These are phyloP conservation scores for Drosophila pseudoananassae DNA, from an alignment of 1,140 invertebrate genomes.

Conservation along the genomic window DNA sequence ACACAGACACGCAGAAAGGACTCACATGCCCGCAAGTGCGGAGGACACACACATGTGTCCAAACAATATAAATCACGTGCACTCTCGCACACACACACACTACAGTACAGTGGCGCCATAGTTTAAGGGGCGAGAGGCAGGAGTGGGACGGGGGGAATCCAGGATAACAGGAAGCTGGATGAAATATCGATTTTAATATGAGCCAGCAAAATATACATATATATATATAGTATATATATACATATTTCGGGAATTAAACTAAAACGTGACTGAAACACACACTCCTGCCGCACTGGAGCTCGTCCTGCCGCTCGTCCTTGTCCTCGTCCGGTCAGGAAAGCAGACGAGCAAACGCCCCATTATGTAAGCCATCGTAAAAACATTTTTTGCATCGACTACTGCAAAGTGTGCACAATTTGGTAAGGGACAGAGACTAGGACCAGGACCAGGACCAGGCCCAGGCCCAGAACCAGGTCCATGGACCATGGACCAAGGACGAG, in stretches of 20 bases:
- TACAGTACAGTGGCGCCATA: not conserved
- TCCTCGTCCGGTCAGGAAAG: slow-evolving; percentile 1
- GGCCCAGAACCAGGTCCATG: not conserved
- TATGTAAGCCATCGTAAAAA: slow-evolving; percentile 10
- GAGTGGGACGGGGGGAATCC: no score
- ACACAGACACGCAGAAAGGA: not conserved
- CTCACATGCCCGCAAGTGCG: slow-evolving; percentile 9
- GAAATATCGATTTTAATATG: slow-evolving; percentile 49
- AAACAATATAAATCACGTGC: slow-evolving; percentile 56
- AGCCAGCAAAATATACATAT: slow-evolving; percentile 41
- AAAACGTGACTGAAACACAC: slow-evolving; percentile 48
- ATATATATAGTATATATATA: slow-evolving; percentile 38
- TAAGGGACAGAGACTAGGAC: not conserved
- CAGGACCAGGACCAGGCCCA: not conserved
- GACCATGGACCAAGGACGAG: no score
- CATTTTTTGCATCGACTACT: slow-evolving; percentile 7
- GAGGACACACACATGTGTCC: slow-evolving; percentile 41
- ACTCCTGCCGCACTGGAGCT: slow-evolving; percentile 1
- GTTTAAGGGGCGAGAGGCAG: not conserved
- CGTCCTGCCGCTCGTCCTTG: not conserved
- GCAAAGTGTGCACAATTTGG: slow-evolving; percentile 3
- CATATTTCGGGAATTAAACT: slow-evolving; percentile 48
- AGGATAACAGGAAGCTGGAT: slow-evolving; percentile 33
- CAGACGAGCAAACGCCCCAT: slow-evolving; percentile 7
- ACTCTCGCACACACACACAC: slow-evolving; percentile 34